phyloP scores from a whole-genome alignment of 2,113 vertebrate genomes.

The Vimba vimba region DNA sequence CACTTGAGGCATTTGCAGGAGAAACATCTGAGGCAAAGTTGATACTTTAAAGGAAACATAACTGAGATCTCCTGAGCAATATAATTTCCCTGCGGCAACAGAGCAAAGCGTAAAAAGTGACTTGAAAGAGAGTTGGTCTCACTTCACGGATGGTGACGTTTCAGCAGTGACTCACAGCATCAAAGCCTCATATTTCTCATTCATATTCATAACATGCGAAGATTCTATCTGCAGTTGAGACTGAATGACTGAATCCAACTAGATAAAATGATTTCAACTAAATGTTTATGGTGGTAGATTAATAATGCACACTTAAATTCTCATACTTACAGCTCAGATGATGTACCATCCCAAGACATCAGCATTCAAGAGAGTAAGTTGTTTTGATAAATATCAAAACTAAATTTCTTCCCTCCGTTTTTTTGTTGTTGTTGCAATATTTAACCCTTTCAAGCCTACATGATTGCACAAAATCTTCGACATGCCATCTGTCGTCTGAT shows the following conservation, averaged over 20 bases:
- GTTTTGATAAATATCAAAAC: not conserved
- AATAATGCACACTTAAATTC: conserved; percentile 22
- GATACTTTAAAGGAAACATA: not conserved
- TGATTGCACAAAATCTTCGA: not conserved
- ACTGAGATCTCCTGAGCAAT: not conserved
- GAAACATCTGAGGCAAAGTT: not conserved
- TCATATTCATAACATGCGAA: conserved; percentile 19
- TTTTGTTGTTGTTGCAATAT: no score
- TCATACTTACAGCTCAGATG: conserved; percentile 57
- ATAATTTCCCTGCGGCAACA: not conserved
- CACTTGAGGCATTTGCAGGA: not conserved
- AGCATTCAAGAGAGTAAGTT: conserved; percentile 57
- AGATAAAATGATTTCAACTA: not conserved
- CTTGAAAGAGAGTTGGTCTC: not conserved
- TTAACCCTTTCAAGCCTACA: not conserved
- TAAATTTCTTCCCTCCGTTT: not conserved
- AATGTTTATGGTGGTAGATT: conserved; percentile 15
- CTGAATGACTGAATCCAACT: conserved; percentile 14
- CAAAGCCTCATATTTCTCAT: conserved; percentile 21
- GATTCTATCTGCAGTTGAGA: conserved; percentile 10
- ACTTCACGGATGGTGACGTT: not conserved
- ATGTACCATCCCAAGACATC: conserved; percentile 50
- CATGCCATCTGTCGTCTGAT: not conserved
- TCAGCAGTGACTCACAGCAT: conserved; percentile 32
- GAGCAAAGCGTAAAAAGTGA: not conserved